phyloP scores from a whole-genome alignment of 1,140 invertebrate genomes.

The Caenorhabditis remanei region DNA sequence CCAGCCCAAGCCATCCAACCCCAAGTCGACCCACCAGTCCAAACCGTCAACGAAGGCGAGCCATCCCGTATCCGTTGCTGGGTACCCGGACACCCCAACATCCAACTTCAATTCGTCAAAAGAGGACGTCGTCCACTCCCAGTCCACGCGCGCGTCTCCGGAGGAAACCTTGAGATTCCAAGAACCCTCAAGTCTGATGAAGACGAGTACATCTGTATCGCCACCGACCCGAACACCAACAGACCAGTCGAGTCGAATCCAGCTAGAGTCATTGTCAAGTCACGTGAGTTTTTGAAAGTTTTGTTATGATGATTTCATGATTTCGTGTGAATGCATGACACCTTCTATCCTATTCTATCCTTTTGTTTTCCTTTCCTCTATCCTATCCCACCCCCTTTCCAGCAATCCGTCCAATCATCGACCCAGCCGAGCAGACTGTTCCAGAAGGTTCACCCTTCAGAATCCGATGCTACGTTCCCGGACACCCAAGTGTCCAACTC shows the following conservation, averaged over 20 bases:
- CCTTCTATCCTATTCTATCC: constrained; percentile 4
- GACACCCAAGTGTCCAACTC: constrained; percentile 63
- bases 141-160: constrained; percentile 58
- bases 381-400: constrained; percentile 6
- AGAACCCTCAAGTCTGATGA: constrained; percentile 60
- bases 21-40: constrained; percentile 64
- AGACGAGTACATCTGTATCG: constrained; percentile 71
- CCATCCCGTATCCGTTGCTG: constrained; percentile 71
- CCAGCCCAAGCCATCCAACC: constrained; percentile 65
- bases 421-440: constrained; percentile 74
- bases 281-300: constrained; percentile 56
- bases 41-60: constrained; percentile 70
- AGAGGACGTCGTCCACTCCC: constrained; percentile 57
- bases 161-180: constrained; percentile 64
- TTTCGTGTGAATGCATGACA: background rate
- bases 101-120: constrained; percentile 61
- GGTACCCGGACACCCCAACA: constrained; percentile 70
- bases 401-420: constrained; percentile 70
- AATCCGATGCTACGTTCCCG: constrained; percentile 76
- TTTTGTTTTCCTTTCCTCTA: background rate
- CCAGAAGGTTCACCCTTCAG: constrained; percentile 68
- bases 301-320: background rate
- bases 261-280: constrained; percentile 71
- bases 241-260: constrained; percentile 69
- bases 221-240: constrained; percentile 71